phyloP scores from a whole-genome alignment of 2,113 vertebrate genomes.

The Podarcis cretensis region DNA sequence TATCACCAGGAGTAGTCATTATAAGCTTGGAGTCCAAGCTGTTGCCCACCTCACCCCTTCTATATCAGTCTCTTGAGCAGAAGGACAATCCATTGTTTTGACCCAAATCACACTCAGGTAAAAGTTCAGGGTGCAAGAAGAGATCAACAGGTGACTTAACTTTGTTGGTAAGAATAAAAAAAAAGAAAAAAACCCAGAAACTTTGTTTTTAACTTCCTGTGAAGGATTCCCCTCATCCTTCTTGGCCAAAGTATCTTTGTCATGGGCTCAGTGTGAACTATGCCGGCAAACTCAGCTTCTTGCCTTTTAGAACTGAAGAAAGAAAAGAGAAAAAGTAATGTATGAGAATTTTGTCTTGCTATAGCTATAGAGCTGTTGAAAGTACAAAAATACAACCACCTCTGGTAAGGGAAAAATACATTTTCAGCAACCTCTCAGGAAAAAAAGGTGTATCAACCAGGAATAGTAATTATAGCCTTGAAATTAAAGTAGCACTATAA shows the following conservation, averaged over 20 bases:
- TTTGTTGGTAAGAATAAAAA: neutral
- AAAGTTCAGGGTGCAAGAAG: conserved; percentile 14
- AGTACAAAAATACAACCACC: neutral
- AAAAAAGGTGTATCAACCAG: neutral
- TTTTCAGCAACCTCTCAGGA: neutral
- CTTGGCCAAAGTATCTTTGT: conserved; percentile 19
- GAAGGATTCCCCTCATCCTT: conserved; percentile 16
- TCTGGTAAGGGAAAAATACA: neutral
- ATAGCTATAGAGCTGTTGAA: neutral
- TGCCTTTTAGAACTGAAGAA: conserved; percentile 75
- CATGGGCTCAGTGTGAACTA: conserved; percentile 44
- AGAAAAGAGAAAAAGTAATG: conserved; percentile 13
- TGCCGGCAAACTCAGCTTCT: conserved; percentile 76
- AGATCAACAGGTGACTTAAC: neutral
- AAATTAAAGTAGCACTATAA: neutral
- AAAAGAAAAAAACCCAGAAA: neutral
- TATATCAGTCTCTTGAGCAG: conserved; percentile 6
- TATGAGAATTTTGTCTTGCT: neutral
- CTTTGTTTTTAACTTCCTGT: neutral
- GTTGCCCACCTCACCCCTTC: neutral
- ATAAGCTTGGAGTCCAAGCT: conserved; percentile 50
- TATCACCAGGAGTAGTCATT: conserved; percentile 3
- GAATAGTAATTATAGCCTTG: neutral
- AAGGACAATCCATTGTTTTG: neutral
- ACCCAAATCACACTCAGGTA: conserved; percentile 18